Percentiles rank a stretch among this genome's conserved stretches.
Evolutionary conservation across 2,797 vertebrate genomes (phyloP).

Genomic region (Arvicola amphibius): DNA sequence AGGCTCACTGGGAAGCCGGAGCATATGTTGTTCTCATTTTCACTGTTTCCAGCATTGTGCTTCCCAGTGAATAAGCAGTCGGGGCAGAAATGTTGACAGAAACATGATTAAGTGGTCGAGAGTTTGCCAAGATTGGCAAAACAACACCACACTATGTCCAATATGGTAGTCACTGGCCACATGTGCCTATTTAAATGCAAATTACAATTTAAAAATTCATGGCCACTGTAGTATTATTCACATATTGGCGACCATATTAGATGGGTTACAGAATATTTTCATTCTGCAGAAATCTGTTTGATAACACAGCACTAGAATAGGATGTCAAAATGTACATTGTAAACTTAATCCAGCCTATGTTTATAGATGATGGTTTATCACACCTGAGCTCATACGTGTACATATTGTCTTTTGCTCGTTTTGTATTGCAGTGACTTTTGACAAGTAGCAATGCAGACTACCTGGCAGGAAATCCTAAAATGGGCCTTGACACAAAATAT

Average conservation of each 20-base stretch:
- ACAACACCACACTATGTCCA: conserved; percentile 14
- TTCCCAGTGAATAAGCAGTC: conserved; percentile 70
- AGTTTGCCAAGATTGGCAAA: conserved; percentile 60
- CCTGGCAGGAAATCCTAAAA: background rate
- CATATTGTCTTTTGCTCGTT: background rate
- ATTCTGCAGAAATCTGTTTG: background rate
- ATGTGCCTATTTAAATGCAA: conserved; percentile 60
- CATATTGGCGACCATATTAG: conserved; percentile 1
- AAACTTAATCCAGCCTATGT: background rate
- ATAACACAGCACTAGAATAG: background rate
- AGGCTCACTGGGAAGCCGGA: conserved; percentile 66
- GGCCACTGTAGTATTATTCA: conserved; percentile 35
- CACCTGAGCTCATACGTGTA: conserved; percentile 11
- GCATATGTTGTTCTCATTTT: conserved; percentile 64
- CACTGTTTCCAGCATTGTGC: conserved; percentile 50
- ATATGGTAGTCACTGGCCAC: conserved; percentile 44
- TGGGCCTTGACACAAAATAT: background rate
- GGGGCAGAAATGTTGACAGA: conserved; percentile 67
- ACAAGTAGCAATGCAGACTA: background rate
- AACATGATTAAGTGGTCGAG: conserved; percentile 68
- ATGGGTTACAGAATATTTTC: conserved; percentile 51
- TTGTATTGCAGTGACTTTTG: background rate
- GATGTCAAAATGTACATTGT: conserved; percentile 3
- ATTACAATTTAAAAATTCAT: conserved; percentile 44
- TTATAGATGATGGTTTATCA: conserved; percentile 41